Evolutionary conservation across 2,113 vertebrate genomes (phyloP).

Genomic region (Hyla sarda): DNA sequence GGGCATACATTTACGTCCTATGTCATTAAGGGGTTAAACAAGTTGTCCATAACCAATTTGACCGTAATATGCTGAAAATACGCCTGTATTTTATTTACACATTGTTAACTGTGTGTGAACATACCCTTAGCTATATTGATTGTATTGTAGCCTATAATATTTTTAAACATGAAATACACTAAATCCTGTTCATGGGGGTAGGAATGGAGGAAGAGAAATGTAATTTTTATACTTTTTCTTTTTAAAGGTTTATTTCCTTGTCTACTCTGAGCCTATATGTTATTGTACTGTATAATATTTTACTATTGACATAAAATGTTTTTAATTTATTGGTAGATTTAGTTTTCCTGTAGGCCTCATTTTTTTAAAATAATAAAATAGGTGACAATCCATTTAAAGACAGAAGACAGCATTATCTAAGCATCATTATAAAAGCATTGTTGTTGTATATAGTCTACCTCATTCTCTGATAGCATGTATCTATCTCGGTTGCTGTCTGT

Average conservation of each 20-base stretch:
- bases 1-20: too few species aligned
- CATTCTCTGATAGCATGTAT: not conserved
- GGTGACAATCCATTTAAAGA: not conserved
- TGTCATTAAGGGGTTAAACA: too few species aligned
- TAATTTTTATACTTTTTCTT: not conserved
- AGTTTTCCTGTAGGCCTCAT: not conserved
- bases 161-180: not conserved
- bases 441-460: not conserved
- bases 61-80: too few species aligned
- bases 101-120: too few species aligned
- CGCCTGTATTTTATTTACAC: too few species aligned
- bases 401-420: not conserved
- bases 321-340: not conserved
- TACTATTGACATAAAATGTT: not conserved
- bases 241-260: not conserved
- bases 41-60: too few species aligned
- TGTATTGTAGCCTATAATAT: not conserved
- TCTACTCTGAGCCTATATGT: too few species aligned
- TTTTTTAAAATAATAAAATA: not conserved
- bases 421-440: conserved; percentile 8
- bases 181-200: not conserved
- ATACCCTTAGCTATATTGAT: too few species aligned
- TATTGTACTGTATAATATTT: not conserved
- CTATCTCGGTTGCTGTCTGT: not conserved
- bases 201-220: too few species aligned